phyloP scores from a whole-genome alignment of 2,113 vertebrate species.

The Gobio gobio region DNA sequence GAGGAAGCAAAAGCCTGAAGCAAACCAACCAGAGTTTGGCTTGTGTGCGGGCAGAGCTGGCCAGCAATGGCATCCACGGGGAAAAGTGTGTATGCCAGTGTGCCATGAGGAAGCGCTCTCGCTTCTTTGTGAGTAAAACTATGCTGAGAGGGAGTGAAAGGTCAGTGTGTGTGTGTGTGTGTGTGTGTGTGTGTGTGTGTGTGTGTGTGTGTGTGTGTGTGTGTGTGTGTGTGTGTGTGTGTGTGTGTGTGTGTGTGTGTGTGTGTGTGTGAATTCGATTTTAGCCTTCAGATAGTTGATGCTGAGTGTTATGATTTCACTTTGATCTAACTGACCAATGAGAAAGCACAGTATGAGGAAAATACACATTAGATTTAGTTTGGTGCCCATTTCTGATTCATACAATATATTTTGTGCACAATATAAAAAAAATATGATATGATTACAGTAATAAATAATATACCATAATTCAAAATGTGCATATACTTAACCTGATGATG shows the following conservation, averaged over 20 bases:
- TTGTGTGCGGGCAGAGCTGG: conserved; percentile 12
- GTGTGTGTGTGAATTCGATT: conserved; percentile 35
- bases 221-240: conserved; percentile 25
- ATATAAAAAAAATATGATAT: not conserved
- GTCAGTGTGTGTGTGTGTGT: conserved; percentile 16
- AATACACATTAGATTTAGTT: conserved; percentile 9
- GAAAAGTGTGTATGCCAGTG: conserved; percentile 29
- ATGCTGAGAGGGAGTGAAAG: conserved; percentile 23
- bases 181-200: conserved; percentile 7
- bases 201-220: not conserved
- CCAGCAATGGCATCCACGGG: conserved; percentile 25
- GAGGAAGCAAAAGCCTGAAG: conserved; percentile 39
- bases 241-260: not conserved
- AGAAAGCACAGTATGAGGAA: not conserved
- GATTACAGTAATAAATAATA: not conserved
- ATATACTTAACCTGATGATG: not conserved
- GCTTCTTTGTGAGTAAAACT: conserved; percentile 29
- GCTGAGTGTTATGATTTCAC: conserved; percentile 14
- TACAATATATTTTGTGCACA: not conserved
- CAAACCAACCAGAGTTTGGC: conserved; percentile 48
- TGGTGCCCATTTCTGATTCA: conserved; percentile 30
- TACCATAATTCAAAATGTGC: not conserved
- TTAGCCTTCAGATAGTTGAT: conserved; percentile 32
- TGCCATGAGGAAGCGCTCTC: conserved; percentile 40
- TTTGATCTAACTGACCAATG: conserved; percentile 35